Conservation (phyloP, 2,888 invertebrate species). For the Watsonalla binaria region DNA sequence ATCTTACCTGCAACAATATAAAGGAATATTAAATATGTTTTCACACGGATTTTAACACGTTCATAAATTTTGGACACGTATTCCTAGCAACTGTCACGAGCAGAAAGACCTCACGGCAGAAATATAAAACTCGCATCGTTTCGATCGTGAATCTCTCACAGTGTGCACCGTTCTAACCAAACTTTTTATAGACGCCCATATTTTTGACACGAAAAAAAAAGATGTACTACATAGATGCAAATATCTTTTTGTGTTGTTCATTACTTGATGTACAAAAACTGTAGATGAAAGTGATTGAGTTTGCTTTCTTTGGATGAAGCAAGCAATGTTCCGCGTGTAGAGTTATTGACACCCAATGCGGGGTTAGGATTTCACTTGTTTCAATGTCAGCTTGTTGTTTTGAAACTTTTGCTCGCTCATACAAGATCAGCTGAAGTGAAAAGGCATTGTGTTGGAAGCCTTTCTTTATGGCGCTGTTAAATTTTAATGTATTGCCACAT, state of each 20-base stretch:
- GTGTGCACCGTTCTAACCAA: constrained; percentile 20
- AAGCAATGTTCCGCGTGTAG: constrained; percentile 15
- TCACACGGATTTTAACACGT: background rate
- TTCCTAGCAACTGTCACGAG: too few species aligned
- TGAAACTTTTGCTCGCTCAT: background rate
- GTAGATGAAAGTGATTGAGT: constrained; percentile 72
- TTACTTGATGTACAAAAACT: constrained; percentile 51
- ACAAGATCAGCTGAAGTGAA: background rate
- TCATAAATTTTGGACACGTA: too few species aligned
- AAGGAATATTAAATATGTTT: background rate
- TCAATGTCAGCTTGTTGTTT: constrained; percentile 38
- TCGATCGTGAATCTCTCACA: constrained; percentile 19
- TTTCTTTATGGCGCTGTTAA: background rate
- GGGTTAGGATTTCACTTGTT: constrained; percentile 49
- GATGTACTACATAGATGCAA: constrained; percentile 74
- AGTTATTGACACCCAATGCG: constrained; percentile 43
- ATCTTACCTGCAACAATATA: background rate
- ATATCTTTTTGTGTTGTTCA: constrained; percentile 65
- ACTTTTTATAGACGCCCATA: constrained; percentile 48
- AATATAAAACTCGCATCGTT: constrained; percentile 3
- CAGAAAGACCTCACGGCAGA: too few species aligned
- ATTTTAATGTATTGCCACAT: background rate
- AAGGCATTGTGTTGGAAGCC: background rate
- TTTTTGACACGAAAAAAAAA: constrained; percentile 48
- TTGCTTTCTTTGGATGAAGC: constrained; percentile 45